Evolutionary conservation across 2,797 vertebrate genomes (phyloP), one percentile per base, ranked within the genome.

Genomic region (Cryptoblepharus egeriae): DNA sequence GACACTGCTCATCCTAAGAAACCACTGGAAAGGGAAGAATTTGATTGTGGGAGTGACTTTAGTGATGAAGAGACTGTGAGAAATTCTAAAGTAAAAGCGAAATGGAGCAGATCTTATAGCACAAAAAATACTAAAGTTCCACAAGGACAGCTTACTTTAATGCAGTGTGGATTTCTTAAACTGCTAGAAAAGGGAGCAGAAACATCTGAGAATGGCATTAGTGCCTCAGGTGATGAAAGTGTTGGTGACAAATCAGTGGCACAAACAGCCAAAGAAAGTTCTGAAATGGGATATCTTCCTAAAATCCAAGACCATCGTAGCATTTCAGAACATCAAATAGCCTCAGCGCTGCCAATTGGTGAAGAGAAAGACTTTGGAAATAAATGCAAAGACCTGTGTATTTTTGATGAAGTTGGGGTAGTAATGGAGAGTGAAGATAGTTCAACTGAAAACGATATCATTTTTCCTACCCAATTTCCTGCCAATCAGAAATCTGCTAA

Each of bases 51-150:
- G 92, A 97, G 97, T 87, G 95, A 96, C 78, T 88, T 94, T 3
- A 98, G 97, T 93, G 98, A 98, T 78, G 97, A 97, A 15, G 97
- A 98, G 67, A 85, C 88, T 12, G 65, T 87, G 64, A 90, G 81
- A 58, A 87, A 8, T 30, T 90, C 96, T 71, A 81, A 83, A 75
- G 45, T 81, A 81, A 93, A 93, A 92, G 39, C 26, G 63, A 22
- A 63, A 1, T 87, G 82, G 85, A 90, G 28, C 39, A 93, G 89
- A 75, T 84, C 75, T 28, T 84, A 79, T 57, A 77, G 85, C 30
- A 18, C 87, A 65, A 88, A 77, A 57, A 89, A 79, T 83, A 37
- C 68, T 52, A 30, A 60, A 1, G 35, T 82, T 60, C 13, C 86
- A 85, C 84, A 91, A 24, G 94, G 93, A 63, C 96, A 94, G 64